Conservation (phyloP, 2,888 invertebrate genomes). For the Trachelus troglodyta region DNA sequence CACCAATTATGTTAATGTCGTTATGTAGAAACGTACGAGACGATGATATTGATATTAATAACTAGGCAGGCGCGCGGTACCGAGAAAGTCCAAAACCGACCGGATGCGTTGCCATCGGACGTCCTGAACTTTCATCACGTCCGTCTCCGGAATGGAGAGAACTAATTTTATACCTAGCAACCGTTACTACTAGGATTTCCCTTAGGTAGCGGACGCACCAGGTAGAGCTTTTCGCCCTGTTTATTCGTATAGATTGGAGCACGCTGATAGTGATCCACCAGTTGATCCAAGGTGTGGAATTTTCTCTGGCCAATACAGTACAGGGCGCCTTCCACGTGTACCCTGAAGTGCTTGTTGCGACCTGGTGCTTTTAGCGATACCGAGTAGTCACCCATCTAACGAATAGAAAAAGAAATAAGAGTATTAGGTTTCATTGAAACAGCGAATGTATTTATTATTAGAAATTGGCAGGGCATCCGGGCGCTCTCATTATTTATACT, state of each 20-base stretch:
- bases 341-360: slow-evolving; percentile 99
- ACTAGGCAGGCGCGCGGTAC: slow-evolving; percentile 53
- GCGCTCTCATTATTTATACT: not conserved
- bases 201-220: slow-evolving; percentile 92
- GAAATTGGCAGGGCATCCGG: not conserved
- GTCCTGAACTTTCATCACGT: not conserved
- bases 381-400: slow-evolving; percentile 96
- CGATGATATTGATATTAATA: slow-evolving; percentile 45
- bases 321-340: slow-evolving; percentile 91
- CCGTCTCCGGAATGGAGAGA: not conserved
- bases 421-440: not conserved
- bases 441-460: not conserved
- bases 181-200: slow-evolving; percentile 64
- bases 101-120: slow-evolving; percentile 16
- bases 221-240: slow-evolving; percentile 96
- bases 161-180: slow-evolving; percentile 52
- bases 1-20: slow-evolving; percentile 55
- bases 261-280: slow-evolving; percentile 98
- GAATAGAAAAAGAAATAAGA: slow-evolving; percentile 39
- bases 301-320: slow-evolving; percentile 99
- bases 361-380: slow-evolving; percentile 98
- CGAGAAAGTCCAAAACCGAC: slow-evolving; percentile 35
- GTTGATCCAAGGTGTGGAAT: slow-evolving; percentile 94
- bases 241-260: slow-evolving; percentile 99
- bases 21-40: slow-evolving; percentile 61